Evolutionary conservation across 2,888 invertebrate genomes (phyloP).

Genomic region (Heliconius erato): DNA sequence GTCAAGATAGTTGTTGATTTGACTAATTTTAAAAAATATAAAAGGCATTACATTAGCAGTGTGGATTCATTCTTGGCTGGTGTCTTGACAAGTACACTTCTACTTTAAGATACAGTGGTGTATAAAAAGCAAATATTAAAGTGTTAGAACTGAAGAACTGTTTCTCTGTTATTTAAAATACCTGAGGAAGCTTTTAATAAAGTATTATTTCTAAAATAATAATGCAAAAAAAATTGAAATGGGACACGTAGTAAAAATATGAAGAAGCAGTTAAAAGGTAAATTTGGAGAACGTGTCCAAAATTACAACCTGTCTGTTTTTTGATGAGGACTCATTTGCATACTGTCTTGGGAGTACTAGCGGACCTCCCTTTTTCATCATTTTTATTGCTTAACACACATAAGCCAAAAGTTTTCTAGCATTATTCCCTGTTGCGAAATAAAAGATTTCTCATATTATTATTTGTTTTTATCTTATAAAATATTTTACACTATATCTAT

Average conservation of each 20-base stretch:
- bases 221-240: constrained; percentile 69
- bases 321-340: constrained; percentile 33
- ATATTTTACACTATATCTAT: neutral
- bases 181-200: too few species aligned
- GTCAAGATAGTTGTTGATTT: too few species aligned
- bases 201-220: constrained; percentile 47
- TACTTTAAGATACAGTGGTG: too few species aligned
- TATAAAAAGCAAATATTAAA: too few species aligned
- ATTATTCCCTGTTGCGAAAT: constrained; percentile 8
- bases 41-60: too few species aligned
- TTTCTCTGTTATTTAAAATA: too few species aligned
- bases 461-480: neutral
- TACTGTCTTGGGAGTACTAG: constrained; percentile 23
- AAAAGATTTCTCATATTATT: constrained; percentile 1
- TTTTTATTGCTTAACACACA: constrained; percentile 29
- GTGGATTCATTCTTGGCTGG: too few species aligned
- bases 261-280: constrained; percentile 77
- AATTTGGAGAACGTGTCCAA: constrained; percentile 79
- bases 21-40: too few species aligned
- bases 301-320: constrained; percentile 71
- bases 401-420: constrained; percentile 14
- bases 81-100: too few species aligned
- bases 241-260: constrained; percentile 80
- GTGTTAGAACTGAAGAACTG: too few species aligned
- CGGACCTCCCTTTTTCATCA: constrained; percentile 25